These are phyloP conservation scores for Clarias laeviceps DNA, from an alignment of 2,797 vertebrate species.

Conservation along the genomic window DNA sequence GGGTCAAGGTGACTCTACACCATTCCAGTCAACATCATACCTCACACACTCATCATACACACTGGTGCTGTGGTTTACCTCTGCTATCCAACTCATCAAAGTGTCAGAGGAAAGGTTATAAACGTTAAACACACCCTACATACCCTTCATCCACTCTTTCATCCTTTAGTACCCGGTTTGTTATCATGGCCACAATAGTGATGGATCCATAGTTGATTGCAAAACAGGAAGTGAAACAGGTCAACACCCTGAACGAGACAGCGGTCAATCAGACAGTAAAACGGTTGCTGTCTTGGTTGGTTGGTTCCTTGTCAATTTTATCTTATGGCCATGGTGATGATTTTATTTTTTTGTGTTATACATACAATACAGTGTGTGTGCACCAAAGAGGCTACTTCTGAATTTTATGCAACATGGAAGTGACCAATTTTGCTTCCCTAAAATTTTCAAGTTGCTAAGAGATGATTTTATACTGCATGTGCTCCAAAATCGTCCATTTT, in stretches of 20 bases:
- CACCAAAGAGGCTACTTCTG: too few species aligned
- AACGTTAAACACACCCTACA: background rate
- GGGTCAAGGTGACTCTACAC: constrained; percentile 54
- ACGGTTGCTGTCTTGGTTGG: background rate
- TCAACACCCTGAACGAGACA: background rate
- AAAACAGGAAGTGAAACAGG: background rate
- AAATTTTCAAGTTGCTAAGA: too few species aligned
- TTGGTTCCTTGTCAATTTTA: background rate
- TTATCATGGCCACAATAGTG: background rate
- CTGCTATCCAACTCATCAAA: background rate
- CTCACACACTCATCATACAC: constrained; percentile 19
- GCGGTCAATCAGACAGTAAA: background rate
- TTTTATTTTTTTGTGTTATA: too few species aligned
- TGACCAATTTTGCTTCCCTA: too few species aligned
- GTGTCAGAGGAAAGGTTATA: background rate
- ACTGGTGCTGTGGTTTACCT: background rate
- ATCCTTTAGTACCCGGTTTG: background rate
- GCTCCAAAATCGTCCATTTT: too few species aligned
- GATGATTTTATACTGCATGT: too few species aligned
- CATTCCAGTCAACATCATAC: constrained; percentile 12
- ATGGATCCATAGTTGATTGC: background rate
- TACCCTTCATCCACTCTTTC: background rate
- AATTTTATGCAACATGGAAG: too few species aligned
- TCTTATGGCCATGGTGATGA: too few species aligned
- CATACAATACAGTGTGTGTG: too few species aligned